Conservation (phyloP, 2,113 vertebrate species). For the Columba livia region DNA sequence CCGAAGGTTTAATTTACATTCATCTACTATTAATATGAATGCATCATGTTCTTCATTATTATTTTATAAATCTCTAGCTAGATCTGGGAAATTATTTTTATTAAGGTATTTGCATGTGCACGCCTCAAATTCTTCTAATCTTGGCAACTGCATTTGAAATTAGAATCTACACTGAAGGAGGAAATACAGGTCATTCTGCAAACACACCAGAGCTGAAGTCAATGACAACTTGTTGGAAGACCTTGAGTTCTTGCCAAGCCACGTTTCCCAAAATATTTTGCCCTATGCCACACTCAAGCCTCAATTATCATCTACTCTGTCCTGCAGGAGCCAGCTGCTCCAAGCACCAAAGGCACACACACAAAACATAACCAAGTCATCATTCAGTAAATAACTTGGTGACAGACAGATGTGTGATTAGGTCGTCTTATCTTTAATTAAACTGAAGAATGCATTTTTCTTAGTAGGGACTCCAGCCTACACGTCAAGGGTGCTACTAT, state of each 20-base stretch:
- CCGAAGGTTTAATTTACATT: conserved; percentile 23
- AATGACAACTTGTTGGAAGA: conserved; percentile 30
- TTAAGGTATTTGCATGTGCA: background rate
- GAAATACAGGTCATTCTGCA: conserved; percentile 7
- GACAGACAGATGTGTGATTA: background rate
- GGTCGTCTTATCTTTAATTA: background rate
- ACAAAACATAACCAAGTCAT: background rate
- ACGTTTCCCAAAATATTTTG: conserved; percentile 38
- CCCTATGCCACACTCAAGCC: background rate
- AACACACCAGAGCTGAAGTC: conserved; percentile 5
- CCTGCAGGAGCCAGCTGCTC: background rate
- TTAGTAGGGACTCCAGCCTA: background rate
- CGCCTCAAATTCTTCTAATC: background rate
- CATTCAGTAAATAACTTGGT: background rate
- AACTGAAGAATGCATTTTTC: background rate
- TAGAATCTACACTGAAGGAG: background rate
- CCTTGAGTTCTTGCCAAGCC: conserved; percentile 24
- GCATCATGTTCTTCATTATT: background rate
- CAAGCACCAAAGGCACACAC: background rate
- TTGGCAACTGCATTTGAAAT: background rate
- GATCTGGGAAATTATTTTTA: conserved; percentile 19
- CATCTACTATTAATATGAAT: conserved; percentile 17
- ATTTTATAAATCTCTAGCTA: background rate
- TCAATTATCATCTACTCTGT: background rate
- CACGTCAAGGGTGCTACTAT: background rate